Conservation (phyloP, 2,888 invertebrate species). For the Blera fallax region DNA sequence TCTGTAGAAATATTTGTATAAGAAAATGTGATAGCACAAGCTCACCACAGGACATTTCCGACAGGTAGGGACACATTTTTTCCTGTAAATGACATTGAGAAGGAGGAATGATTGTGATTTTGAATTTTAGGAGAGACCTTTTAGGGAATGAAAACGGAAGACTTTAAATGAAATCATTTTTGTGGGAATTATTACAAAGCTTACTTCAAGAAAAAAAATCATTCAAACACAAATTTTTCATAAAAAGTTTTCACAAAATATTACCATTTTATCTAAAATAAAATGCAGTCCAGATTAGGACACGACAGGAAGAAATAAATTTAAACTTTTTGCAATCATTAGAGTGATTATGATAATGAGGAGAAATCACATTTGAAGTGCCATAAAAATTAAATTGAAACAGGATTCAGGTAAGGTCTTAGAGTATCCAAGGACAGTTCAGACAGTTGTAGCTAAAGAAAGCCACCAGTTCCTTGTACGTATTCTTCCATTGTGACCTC, state of each 20-base stretch:
- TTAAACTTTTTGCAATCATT: background rate
- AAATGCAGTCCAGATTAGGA: background rate
- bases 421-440: too few species aligned
- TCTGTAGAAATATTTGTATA: constrained; percentile 29
- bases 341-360: background rate
- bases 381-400: too few species aligned
- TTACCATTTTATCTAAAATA: background rate
- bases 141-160: background rate
- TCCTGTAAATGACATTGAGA: constrained; percentile 47
- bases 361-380: background rate
- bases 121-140: constrained; percentile 13
- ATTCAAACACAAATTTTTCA: background rate
- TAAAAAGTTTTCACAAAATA: background rate
- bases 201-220: background rate
- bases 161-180: constrained; percentile 11
- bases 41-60: constrained; percentile 36
- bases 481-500: too few species aligned
- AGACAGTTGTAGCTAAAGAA: too few species aligned
- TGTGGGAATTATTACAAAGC: background rate
- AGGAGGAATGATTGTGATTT: constrained; percentile 23
- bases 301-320: background rate
- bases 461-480: too few species aligned
- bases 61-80: constrained; percentile 26
- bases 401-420: too few species aligned
- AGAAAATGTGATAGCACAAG: constrained; percentile 37